phyloP scores from a whole-genome alignment of 2,113 vertebrate genomes.

The Procavia capensis region DNA sequence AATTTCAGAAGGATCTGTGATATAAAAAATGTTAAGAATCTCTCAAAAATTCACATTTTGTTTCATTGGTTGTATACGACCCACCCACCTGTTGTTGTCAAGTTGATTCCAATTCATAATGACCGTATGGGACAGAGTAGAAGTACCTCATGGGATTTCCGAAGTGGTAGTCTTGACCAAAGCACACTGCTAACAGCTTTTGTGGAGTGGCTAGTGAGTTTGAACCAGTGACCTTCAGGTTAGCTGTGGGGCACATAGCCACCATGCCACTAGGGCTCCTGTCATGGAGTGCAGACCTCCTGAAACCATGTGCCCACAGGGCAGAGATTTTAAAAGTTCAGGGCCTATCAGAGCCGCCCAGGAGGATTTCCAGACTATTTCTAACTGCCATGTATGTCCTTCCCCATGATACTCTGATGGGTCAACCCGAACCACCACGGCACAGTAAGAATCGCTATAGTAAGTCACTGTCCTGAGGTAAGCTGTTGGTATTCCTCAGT shows the following conservation, averaged over 20 bases:
- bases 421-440: background rate
- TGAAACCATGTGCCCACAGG: background rate
- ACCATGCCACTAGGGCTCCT: background rate
- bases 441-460: background rate
- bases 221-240: background rate
- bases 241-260: background rate
- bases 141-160: background rate
- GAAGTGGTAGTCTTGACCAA: too few relatives aligned
- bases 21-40: background rate
- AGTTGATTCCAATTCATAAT: background rate
- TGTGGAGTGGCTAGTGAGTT: too few relatives aligned
- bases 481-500: background rate
- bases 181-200: background rate
- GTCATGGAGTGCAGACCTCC: background rate
- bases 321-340: background rate
- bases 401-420: background rate
- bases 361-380: background rate
- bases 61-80: background rate
- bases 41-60: background rate
- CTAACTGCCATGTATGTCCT: background rate
- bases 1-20: slow-evolving; percentile 10
- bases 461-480: background rate
- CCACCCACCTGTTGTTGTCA: background rate
- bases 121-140: background rate
- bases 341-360: background rate